Base-by-base conservation (phyloP, 2,888 invertebrate species). In the Sicus ferrugineus region DNA sequence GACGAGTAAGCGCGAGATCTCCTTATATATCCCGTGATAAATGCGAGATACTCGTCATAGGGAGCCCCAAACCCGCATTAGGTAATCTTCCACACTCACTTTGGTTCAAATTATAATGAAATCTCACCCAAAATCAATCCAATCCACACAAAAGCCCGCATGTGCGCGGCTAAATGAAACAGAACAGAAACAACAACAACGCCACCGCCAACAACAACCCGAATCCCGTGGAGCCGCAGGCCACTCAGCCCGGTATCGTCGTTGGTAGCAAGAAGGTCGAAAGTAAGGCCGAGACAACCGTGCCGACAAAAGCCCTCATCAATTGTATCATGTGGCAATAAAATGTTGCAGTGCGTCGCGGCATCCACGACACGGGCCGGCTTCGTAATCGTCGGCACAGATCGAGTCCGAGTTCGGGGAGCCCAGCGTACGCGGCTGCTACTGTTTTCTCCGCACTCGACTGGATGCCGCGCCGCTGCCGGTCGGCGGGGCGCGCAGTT, bases 61-160 rank as follows among this genome's bases (percentile, higher is more conserved):
- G n/a, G n/a, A n/a, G n/a, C n/a, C 34, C 14, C 34, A 34, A 7
- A 34, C 34, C 7, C 7, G 34, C 7, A 9, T 34, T 34, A 2
- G 34, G 7, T 34, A 34, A 34, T 38, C 59, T 21, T 19, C 34
- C 21, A 34, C 38, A 31, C n/a, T 59, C 59, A 34, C 31, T n/a
- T 59, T 6, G 9, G 30, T 31, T 30, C n/a, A 52, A 21, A n/a
- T 46, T 23, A 26, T 11, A 31, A 46, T 16, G 16, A 48, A 54
- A 61, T 42, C 64, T 59, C 54, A 56, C 38, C 64, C 72, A 72
- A 79, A 79, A 77, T 79, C 79, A 80, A 77, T 80, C 80, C 76
- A 80, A 78, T 79, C 78, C 76, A 70, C 74, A 75, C 67, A 76
- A 74, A 78, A 80, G 78, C 58, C 78, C 78, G 79, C 74, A 74